A percentile compares a stretch with the other conserved stretches of the same genome.
Conservation (phyloP, 2,113 vertebrate species). For the Nycticebus coucang region DNA sequence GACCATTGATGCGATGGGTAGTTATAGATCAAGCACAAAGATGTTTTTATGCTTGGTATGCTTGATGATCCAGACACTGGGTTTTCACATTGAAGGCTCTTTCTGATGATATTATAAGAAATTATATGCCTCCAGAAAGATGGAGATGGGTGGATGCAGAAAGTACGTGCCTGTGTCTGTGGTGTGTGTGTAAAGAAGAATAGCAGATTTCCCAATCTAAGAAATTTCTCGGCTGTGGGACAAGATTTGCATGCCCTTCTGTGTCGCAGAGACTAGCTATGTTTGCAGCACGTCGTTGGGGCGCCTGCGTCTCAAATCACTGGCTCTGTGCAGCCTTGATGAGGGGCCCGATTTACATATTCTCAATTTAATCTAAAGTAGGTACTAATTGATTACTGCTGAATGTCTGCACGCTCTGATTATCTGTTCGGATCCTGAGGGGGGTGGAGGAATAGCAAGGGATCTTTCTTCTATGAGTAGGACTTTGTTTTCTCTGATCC, state of each 20-base stretch:
- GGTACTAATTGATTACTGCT: constrained; percentile 91
- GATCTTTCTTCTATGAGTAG: constrained; percentile 73
- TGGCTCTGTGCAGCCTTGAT: constrained; percentile 87
- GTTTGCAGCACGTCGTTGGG: constrained; percentile 81
- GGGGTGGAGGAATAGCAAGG: constrained; percentile 70
- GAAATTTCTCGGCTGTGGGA: constrained; percentile 65
- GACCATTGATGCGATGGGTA: not conserved
- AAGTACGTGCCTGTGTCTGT: not conserved
- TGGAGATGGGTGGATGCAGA: not conserved
- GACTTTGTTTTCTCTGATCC: constrained; percentile 71
- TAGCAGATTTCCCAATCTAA: constrained; percentile 54
- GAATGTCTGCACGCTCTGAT: constrained; percentile 90
- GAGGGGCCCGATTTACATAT: constrained; percentile 89
- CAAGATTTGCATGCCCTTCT: constrained; percentile 81
- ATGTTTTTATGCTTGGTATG: not conserved
- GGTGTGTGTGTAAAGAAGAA: not conserved
- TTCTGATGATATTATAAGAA: constrained; percentile 7
- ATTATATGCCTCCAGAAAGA: constrained; percentile 7
- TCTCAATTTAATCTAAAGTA: constrained; percentile 92
- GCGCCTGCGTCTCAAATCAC: constrained; percentile 84
- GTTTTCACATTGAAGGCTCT: constrained; percentile 6
- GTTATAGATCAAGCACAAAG: not conserved
- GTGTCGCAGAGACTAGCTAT: constrained; percentile 81
- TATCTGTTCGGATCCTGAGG: constrained; percentile 88
- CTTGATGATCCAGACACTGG: not conserved